Base-by-base conservation (phyloP, 2,888 invertebrate genomes). In the Drosophila mulleri region DNA sequence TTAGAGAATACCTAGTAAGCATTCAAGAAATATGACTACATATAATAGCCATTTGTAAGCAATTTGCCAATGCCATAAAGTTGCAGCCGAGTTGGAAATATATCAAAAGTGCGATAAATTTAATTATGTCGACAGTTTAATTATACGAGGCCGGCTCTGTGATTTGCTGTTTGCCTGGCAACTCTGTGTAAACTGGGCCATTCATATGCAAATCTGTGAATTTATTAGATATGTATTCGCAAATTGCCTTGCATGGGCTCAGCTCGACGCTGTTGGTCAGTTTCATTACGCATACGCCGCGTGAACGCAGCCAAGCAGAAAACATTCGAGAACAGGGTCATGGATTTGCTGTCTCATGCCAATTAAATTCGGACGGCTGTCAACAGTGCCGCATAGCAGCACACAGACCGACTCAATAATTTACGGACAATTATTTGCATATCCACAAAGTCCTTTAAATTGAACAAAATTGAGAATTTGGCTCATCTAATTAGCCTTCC, bases 81-180 rank as follows among this genome's bases (percentile, higher is more conserved):
- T 56, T 9, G 23, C n/a, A 53, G 41, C 69, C 20, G 18, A 18
- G 12, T 14, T 3, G 16, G n/a, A 47, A 58, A 26, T 59, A 53
- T 64, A 26, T 54, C 59, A 67, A 53, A 79, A 72, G 41, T 47
- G 73, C 72, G 57, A 89, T 84, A 77, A 84, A 89, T 84, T 84
- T 67, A 89, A 88, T 89, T 82, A 85, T 64, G 88, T 69, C 65
- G 89, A 89, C 88, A 88, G 85, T 71, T 82, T 89, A 88, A 89
- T 88, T 84, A 88, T 62, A 67, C 53, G 32, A 67, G 44, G 44
- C 50, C 39, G 50, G 35, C 52, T 20, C 48, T 78, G 82, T 82
- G 88, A 87, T 84, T 89, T 82, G 82, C 73, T 61, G 62, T 52
- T 42, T 16, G 23, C 11, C 58, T 39, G 62, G 53, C 56, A 71